A percentile compares a stretch with the other conserved stretches of the same genome.
These are phyloP conservation scores for Drosophila pseudotakahashii DNA, from an alignment of 2,888 invertebrate species.

Conservation along the genomic window DNA sequence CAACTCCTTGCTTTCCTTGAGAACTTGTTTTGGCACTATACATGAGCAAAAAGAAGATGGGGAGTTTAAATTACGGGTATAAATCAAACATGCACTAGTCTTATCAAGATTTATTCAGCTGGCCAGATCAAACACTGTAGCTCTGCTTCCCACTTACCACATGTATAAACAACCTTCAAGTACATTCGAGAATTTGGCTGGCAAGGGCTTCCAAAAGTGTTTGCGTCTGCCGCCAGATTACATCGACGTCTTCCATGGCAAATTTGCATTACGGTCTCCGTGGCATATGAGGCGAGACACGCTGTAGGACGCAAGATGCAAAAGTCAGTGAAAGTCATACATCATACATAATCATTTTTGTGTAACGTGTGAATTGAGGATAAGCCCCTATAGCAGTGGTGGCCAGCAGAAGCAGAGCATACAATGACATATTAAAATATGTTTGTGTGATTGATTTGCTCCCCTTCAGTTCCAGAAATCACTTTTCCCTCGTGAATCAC, in stretches of 20 bases:
- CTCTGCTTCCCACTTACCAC: conserved; percentile 87
- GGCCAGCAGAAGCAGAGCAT: no score
- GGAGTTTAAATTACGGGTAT: not conserved
- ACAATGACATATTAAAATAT: no score
- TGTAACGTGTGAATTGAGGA: no score
- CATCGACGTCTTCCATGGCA: conserved; percentile 94
- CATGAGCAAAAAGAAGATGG: conserved; percentile 46
- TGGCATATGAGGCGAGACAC: conserved; percentile 94
- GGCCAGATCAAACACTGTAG: not conserved
- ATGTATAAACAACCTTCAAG: conserved; percentile 94
- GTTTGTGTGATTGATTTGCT: no score
- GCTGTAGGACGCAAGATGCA: conserved; percentile 85
- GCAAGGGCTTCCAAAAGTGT: conserved; percentile 93
- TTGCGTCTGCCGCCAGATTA: conserved; percentile 92
- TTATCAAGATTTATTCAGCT: no score
- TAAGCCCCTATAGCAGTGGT: no score
- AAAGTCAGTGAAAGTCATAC: not conserved
- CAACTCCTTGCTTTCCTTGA: conserved; percentile 92
- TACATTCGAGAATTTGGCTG: conserved; percentile 92
- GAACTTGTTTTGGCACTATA: conserved; percentile 92
- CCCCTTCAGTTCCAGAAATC: no score
- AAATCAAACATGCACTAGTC: no score
- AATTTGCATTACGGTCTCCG: conserved; percentile 94
- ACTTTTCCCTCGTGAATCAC: no score
- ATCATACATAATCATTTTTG: not conserved